phyloP scores from a whole-genome alignment of 2,113 vertebrate species.

The Vombatus ursinus region DNA sequence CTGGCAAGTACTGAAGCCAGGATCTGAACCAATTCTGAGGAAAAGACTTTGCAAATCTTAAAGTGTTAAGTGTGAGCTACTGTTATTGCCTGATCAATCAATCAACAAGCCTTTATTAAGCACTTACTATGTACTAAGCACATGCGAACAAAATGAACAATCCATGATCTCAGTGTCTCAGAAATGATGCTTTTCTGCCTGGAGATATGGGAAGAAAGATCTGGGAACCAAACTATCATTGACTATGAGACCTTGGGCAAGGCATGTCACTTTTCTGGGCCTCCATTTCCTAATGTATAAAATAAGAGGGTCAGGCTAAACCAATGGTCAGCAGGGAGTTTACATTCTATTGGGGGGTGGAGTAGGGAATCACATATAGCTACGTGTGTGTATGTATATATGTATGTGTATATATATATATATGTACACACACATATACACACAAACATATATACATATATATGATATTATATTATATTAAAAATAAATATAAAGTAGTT shows the following conservation, averaged over 20 bases:
- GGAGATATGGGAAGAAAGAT: no score
- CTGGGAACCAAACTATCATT: no score
- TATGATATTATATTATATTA: background rate
- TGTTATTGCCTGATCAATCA: background rate
- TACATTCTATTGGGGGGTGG: background rate
- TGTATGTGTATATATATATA: no score
- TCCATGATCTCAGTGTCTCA: background rate
- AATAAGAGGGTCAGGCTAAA: no score
- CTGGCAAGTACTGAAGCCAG: background rate
- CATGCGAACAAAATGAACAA: background rate
- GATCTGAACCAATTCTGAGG: background rate
- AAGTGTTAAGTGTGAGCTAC: background rate
- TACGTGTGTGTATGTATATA: no score
- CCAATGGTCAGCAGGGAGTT: background rate
- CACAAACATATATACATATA: no score
- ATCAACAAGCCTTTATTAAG: background rate
- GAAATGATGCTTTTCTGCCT: no score
- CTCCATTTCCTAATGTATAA: no score
- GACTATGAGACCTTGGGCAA: no score
- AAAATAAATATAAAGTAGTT: background rate
- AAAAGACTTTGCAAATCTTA: background rate
- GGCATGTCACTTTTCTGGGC: no score
- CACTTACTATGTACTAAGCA: background rate
- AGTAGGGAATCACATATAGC: background rate
- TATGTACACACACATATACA: no score